Base-by-base conservation (phyloP, 2,888 invertebrate species). In the Ischnus inquisitorius region DNA sequence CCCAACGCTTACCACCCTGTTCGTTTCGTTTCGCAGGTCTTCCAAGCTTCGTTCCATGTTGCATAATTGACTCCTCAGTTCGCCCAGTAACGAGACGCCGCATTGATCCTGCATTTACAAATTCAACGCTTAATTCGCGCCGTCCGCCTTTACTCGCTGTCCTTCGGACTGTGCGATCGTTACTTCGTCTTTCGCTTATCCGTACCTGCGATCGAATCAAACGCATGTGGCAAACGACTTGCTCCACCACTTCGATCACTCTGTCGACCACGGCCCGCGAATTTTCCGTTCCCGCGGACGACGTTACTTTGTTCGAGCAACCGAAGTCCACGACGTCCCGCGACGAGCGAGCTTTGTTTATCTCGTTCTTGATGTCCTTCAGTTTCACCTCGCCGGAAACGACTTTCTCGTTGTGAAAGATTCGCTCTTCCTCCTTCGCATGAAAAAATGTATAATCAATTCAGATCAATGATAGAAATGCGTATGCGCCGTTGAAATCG, bases 311-410 rank as follows among this genome's bases (percentile, higher is more conserved):
- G 19, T 60, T 25, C 41, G 77, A 62, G 69, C 54, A 65, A 19
- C 62, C 28, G 16, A 69, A 84, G 74, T 84, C 84, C 8, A 84
- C 84, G 28, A 78, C 81, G 43, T 84, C 81, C 5, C 75, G 78
- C 41, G 84, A 81, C 28, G 79, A 86, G 68, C 91, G 90, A 46
- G 86, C 79, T 83, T 87, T 89, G 87, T 92, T 93, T 41, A 93
- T 89, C 67, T 91, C 88, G 89, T 93, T 92, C 79, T 93, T 93
- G 54, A 93, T 87, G 75, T 91, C 89, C 74, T 93, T 93, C 51
- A 93, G 80, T 85, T 88, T 92, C 22, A 87, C 78, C 71, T 86
- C 88, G 41, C 89, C 89, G 54, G 87, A 88, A 3, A 68, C 79
- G 28, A 93, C 91, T 87, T 88, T 89, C 48, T 92, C 88, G 60